phyloP scores from a whole-genome alignment of 2,113 vertebrate genomes.

The Chitala chitala region DNA sequence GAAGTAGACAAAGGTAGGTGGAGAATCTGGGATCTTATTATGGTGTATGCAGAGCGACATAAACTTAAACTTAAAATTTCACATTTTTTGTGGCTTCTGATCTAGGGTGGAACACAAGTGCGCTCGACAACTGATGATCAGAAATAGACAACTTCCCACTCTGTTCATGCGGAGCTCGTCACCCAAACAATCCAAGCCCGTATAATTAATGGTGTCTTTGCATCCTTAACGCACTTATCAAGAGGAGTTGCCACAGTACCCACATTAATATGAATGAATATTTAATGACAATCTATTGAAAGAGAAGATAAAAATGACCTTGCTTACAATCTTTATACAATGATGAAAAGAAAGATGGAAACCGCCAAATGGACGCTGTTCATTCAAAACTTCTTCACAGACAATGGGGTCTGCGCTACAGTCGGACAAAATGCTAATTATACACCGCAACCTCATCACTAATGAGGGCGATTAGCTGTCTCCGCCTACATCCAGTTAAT shows the following conservation, averaged over 20 bases:
- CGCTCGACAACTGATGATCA: slow-evolving; percentile 30
- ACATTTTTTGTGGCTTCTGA: not conserved
- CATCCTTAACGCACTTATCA: slow-evolving; percentile 57
- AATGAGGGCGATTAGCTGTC: slow-evolving; percentile 51
- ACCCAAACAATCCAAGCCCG: slow-evolving; percentile 53
- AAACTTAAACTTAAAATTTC: no score
- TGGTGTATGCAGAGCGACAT: no score
- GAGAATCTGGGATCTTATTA: no score
- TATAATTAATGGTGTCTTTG: slow-evolving; percentile 63
- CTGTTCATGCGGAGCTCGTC: slow-evolving; percentile 27
- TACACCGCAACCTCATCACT: slow-evolving; percentile 41
- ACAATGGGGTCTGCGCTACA: not conserved
- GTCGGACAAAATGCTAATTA: slow-evolving; percentile 15
- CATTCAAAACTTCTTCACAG: slow-evolving; percentile 47
- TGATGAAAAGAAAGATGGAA: slow-evolving; percentile 62
- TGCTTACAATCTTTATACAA: slow-evolving; percentile 68
- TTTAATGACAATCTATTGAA: slow-evolving; percentile 71
- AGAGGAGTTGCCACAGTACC: slow-evolving; percentile 59
- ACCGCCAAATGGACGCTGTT: slow-evolving; percentile 48
- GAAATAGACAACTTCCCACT: slow-evolving; percentile 54
- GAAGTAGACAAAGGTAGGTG: no score
- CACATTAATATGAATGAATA: slow-evolving; percentile 68
- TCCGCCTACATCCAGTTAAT: slow-evolving; percentile 37
- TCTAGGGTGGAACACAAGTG: slow-evolving; percentile 31
- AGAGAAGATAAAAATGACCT: slow-evolving; percentile 71